These are phyloP conservation scores for Cromileptes altivelis DNA, from an alignment of 2,113 vertebrate genomes.

Conservation along the genomic window DNA sequence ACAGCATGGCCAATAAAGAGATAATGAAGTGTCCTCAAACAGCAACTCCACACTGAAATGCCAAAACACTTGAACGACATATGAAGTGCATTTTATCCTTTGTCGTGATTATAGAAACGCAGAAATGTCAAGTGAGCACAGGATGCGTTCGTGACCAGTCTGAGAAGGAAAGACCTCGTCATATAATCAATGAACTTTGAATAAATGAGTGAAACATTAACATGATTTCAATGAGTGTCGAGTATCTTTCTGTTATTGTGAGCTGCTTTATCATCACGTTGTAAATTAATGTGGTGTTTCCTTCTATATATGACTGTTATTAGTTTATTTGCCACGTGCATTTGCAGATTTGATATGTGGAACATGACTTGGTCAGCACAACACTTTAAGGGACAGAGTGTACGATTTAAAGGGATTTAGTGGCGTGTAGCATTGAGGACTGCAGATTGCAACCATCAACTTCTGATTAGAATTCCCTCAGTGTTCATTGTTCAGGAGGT, in stretches of 20 bases:
- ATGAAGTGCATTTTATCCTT: not conserved
- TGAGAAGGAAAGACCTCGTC: not conserved
- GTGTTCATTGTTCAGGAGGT: too few relatives aligned
- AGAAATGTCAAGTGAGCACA: conserved; percentile 30
- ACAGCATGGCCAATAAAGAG: conserved; percentile 18
- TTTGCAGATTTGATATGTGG: not conserved
- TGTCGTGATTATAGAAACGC: not conserved
- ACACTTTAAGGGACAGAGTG: not conserved
- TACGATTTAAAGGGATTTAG: too few relatives aligned
- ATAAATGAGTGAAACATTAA: not conserved
- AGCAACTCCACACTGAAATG: conserved; percentile 16
- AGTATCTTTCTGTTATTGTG: not conserved
- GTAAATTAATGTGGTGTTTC: not conserved
- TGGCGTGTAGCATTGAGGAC: too few relatives aligned
- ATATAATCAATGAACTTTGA: not conserved
- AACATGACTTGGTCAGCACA: not conserved
- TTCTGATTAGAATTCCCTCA: too few relatives aligned
- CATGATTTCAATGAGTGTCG: too few relatives aligned
- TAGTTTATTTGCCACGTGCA: not conserved
- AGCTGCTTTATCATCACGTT: not conserved
- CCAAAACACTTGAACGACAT: conserved; percentile 24
- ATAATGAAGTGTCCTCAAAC: conserved; percentile 7
- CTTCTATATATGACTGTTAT: not conserved
- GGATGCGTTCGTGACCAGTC: not conserved
- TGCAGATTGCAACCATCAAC: too few relatives aligned